Conservation (phyloP, 53 echinoderm and acorn worm genomes). For the Zoroaster sp. region DNA sequence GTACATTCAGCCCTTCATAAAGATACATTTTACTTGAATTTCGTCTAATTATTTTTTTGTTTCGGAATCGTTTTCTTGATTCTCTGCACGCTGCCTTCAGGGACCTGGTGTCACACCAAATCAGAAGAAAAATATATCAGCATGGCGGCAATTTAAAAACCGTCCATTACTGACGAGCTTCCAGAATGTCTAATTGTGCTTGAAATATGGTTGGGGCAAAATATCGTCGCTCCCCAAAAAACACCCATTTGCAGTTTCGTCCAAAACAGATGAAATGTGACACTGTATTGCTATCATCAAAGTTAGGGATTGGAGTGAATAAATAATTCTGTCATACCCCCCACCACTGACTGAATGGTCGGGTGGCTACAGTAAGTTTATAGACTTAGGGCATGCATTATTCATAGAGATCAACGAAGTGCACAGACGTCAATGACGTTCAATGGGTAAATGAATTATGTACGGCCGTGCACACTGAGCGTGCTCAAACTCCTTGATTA, state of each 20-base stretch:
- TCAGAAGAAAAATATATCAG: background rate
- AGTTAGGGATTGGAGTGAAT: too few relatives aligned
- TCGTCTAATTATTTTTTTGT: too few relatives aligned
- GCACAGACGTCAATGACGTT: background rate
- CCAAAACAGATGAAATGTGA: background rate
- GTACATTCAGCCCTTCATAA: too few relatives aligned
- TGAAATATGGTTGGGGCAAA: background rate
- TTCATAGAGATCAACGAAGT: background rate
- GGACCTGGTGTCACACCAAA: background rate
- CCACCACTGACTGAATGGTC: background rate
- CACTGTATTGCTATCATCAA: background rate
- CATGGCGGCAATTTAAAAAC: background rate
- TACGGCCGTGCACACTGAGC: background rate
- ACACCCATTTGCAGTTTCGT: background rate
- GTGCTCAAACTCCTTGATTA: background rate
- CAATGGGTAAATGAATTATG: constrained; percentile 22
- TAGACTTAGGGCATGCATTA: background rate
- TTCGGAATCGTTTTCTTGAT: too few relatives aligned
- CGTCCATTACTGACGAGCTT: background rate
- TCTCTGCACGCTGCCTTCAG: too few relatives aligned
- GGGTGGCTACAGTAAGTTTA: background rate
- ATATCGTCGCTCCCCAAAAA: background rate
- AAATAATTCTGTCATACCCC: background rate
- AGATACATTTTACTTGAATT: too few relatives aligned
- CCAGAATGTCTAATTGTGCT: background rate